These are phyloP conservation scores for Acrobasis repandana DNA, from an alignment of 2,888 invertebrate species.

Conservation along the genomic window DNA sequence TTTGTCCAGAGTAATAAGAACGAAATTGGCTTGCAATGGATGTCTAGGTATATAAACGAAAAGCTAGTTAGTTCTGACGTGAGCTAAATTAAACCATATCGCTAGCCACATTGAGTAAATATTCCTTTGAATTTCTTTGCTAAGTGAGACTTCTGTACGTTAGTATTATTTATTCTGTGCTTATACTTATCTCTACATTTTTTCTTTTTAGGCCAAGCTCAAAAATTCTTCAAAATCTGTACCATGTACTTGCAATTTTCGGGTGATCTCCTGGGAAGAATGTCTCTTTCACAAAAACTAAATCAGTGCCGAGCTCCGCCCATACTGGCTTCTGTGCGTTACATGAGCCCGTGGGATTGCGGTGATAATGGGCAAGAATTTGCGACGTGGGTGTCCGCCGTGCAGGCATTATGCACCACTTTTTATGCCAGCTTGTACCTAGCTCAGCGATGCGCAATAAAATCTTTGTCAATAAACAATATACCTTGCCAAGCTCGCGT, in stretches of 20 bases:
- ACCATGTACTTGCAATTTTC: constrained; percentile 36
- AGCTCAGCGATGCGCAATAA: constrained; percentile 63
- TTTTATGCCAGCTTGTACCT: constrained; percentile 60
- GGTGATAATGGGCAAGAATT: constrained; percentile 64
- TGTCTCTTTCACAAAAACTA: constrained; percentile 57
- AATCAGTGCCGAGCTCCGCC: constrained; percentile 63
- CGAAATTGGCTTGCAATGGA: too few relatives aligned
- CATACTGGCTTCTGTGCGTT: constrained; percentile 68
- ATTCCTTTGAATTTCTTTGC: too few relatives aligned
- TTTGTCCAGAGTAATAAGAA: too few relatives aligned
- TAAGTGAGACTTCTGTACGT: too few relatives aligned
- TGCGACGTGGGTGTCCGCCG: constrained; percentile 77
- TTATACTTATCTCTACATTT: background rate
- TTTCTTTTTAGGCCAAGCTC: background rate
- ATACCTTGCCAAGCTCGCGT: constrained; percentile 48
- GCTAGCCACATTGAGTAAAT: too few relatives aligned
- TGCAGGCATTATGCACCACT: constrained; percentile 64
- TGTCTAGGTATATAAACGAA: too few relatives aligned
- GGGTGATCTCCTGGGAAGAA: constrained; percentile 61
- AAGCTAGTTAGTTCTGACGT: too few relatives aligned
- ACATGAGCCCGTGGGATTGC: constrained; percentile 75
- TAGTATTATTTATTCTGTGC: too few relatives aligned
- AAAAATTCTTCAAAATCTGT: background rate
- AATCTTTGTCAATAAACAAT: constrained; percentile 67
- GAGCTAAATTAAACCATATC: too few relatives aligned